These are phyloP conservation scores for Phyllotreta cruciferae DNA, from an alignment of 2,888 invertebrate genomes.

Conservation along the genomic window DNA sequence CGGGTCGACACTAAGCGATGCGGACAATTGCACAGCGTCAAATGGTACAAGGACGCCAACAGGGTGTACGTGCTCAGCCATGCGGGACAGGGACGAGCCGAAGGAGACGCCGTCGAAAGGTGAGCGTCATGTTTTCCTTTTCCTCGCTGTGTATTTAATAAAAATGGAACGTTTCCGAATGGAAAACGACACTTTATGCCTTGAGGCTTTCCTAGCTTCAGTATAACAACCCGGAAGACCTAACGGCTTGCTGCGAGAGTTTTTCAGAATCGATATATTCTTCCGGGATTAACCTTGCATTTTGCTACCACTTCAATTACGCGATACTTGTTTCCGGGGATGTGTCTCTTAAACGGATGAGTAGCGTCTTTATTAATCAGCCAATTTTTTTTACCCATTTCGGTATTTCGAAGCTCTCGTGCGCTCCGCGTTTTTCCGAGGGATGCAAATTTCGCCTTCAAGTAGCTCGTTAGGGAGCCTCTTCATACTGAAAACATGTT, in stretches of 20 bases:
- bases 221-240: too few relatives aligned
- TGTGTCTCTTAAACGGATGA: conserved; percentile 45
- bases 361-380: conserved; percentile 46
- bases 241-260: too few relatives aligned
- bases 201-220: too few relatives aligned
- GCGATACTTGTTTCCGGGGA: conserved; percentile 37
- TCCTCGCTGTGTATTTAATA: neutral
- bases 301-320: conserved; percentile 41
- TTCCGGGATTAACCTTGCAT: too few relatives aligned
- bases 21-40: conserved; percentile 81
- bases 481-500: too few relatives aligned
- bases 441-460: too few relatives aligned
- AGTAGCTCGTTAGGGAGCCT: too few relatives aligned
- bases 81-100: conserved; percentile 70
- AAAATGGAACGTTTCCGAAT: neutral
- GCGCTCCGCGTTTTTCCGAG: too few relatives aligned
- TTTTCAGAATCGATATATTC: too few relatives aligned
- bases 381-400: conserved; percentile 23
- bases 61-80: conserved; percentile 81
- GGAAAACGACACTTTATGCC: neutral
- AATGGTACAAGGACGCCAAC: conserved; percentile 79
- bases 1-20: conserved; percentile 75
- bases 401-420: too few relatives aligned
- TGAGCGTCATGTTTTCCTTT: conserved; percentile 57
- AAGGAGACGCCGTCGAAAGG: conserved; percentile 76